These are phyloP conservation scores for Caenorhabditis panamensis DNA, from an alignment of 2,888 invertebrate species.

Conservation along the genomic window DNA sequence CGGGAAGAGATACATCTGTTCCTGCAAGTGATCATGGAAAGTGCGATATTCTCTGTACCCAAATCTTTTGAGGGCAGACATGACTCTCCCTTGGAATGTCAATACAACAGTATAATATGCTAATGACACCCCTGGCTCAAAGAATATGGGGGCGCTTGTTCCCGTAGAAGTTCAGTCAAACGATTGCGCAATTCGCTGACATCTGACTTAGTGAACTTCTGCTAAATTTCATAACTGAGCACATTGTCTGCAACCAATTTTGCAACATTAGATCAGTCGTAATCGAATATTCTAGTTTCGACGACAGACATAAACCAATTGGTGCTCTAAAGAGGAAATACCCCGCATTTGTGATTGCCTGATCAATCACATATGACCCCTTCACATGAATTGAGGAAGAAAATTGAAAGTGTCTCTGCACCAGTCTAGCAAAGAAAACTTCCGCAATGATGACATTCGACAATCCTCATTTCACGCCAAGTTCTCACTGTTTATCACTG, in stretches of 20 bases:
- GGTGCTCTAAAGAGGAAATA: neutral
- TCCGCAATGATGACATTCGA: constrained; percentile 18
- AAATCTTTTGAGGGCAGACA: neutral
- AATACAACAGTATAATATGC: neutral
- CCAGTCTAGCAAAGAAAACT: constrained; percentile 5
- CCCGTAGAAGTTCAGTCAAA: neutral
- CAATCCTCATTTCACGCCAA: constrained; percentile 9
- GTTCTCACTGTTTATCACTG: constrained; percentile 26
- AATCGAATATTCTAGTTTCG: neutral
- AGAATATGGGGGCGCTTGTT: neutral
- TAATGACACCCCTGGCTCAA: neutral
- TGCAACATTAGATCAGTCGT: constrained; percentile 7
- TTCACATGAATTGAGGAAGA: neutral
- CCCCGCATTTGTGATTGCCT: neutral
- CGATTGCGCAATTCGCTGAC: neutral
- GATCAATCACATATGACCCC: neutral
- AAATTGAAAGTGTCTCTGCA: neutral
- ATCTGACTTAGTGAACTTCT: constrained; percentile 7
- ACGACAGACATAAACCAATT: constrained; percentile 17
- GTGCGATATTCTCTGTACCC: no score
- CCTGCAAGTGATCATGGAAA: neutral
- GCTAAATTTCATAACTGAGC: neutral
- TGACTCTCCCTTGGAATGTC: neutral
- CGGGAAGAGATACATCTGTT: neutral
- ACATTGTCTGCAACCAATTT: neutral